Percentiles rank a stretch among this genome's conserved stretches.
Evolutionary conservation across 2,113 vertebrate species (phyloP).

Genomic region (Litocranius walleri): DNA sequence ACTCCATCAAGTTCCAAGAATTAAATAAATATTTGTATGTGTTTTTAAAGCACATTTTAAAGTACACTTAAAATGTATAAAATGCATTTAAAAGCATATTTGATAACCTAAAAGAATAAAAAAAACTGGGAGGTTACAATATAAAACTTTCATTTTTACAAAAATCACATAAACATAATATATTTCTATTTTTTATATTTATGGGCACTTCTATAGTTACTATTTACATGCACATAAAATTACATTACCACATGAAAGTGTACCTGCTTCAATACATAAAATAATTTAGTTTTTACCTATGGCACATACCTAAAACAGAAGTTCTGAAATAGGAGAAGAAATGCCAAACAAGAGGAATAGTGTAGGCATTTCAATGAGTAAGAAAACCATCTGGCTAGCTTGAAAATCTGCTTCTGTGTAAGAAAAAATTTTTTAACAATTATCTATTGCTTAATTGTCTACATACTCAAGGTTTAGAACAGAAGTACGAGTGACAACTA

Average conservation of each 20-base stretch:
- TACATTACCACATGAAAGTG: not conserved
- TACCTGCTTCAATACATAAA: conserved; percentile 50
- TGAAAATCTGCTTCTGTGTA: conserved; percentile 53
- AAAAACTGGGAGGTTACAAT: not conserved
- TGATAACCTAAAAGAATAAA: not conserved
- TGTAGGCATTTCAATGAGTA: conserved; percentile 24
- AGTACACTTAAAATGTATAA: not conserved
- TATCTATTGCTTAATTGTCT: conserved; percentile 46
- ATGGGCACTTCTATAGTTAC: not conserved
- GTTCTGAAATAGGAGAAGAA: not conserved
- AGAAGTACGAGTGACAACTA: not conserved
- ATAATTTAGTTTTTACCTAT: conserved; percentile 32
- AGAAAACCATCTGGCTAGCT: conserved; percentile 53
- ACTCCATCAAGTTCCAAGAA: not conserved
- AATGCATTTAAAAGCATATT: not conserved
- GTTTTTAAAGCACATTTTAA: not conserved
- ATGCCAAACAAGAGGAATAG: conserved; percentile 33
- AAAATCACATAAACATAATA: not conserved
- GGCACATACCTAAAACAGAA: conserved; percentile 36
- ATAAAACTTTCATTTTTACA: not conserved
- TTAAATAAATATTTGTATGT: not conserved
- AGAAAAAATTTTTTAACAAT: conserved; percentile 24
- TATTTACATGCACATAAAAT: not conserved
- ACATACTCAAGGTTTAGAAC: not conserved
- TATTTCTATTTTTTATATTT: not conserved